Evolutionary conservation across 2,113 vertebrate species (phyloP).

Genomic region (Rhea americana): DNA sequence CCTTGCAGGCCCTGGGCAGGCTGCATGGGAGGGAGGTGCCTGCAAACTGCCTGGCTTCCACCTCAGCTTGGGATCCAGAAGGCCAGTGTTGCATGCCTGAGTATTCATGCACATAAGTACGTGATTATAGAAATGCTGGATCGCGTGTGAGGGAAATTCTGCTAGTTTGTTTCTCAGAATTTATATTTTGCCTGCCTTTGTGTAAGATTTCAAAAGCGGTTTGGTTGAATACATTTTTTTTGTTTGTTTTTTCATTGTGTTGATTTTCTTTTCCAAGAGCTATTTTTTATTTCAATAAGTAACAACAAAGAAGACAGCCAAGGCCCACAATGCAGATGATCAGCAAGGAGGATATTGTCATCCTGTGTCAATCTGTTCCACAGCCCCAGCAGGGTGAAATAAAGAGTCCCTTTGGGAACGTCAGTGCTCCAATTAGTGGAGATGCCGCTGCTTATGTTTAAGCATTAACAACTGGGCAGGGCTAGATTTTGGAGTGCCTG

Average conservation of each 20-base stretch:
- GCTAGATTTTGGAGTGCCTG: conserved; percentile 76
- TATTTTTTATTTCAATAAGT: conserved; percentile 69
- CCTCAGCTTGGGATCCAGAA: background rate
- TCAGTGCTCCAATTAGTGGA: conserved; percentile 81
- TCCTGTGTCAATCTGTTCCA: conserved; percentile 71
- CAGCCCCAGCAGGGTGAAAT: conserved; percentile 70
- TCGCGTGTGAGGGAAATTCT: conserved; percentile 58
- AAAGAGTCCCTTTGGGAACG: conserved; percentile 78
- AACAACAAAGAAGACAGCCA: conserved; percentile 54
- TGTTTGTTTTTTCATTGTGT: conserved; percentile 58
- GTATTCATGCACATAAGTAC: background rate
- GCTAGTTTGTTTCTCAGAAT: conserved; percentile 66
- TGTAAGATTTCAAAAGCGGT: conserved; percentile 70
- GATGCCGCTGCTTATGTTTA: conserved; percentile 79
- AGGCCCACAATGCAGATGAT: conserved; percentile 53
- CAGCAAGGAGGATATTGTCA: conserved; percentile 71
- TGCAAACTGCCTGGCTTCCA: background rate
- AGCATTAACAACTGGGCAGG: conserved; percentile 79
- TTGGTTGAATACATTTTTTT: conserved; percentile 53
- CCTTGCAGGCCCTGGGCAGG: background rate
- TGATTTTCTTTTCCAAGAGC: conserved; percentile 65
- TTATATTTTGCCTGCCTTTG: conserved; percentile 68
- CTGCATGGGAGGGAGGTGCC: background rate
- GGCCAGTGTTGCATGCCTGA: background rate
- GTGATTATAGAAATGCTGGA: conserved; percentile 23